These are phyloP conservation scores for Archivesica marissinica DNA, from an alignment of 1,140 invertebrate species.

Conservation along the genomic window DNA sequence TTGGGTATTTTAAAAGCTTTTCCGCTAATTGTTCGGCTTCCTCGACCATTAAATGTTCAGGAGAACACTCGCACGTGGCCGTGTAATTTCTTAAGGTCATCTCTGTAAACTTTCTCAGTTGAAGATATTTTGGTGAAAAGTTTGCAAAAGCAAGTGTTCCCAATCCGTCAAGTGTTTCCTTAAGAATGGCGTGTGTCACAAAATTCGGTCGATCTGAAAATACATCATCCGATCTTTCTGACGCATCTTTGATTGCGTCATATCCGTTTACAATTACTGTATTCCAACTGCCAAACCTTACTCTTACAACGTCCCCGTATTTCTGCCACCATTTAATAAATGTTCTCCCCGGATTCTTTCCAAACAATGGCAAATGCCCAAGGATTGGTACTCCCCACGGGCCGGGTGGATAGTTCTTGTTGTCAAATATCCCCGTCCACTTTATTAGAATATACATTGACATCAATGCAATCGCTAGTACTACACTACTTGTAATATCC, in stretches of 20 bases:
- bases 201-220: slow-evolving; percentile 27
- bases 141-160: background rate
- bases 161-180: background rate
- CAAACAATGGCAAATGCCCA: slow-evolving; percentile 51
- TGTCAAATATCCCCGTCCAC: background rate
- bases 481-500: too few species aligned
- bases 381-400: slow-evolving; percentile 58
- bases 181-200: background rate
- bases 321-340: slow-evolving; percentile 18
- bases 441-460: too few species aligned
- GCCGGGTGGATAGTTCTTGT: slow-evolving; percentile 24
- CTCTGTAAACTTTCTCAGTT: background rate
- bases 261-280: slow-evolving; percentile 46
- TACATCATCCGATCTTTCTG: slow-evolving; percentile 5
- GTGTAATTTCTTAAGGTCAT: background rate
- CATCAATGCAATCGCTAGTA: too few species aligned
- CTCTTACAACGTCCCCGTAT: slow-evolving; percentile 49
- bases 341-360: slow-evolving; percentile 11
- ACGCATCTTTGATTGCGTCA: background rate
- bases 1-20: background rate
- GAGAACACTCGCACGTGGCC: background rate
- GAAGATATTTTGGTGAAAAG: background rate
- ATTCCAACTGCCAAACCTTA: slow-evolving; percentile 51
- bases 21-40: background rate
- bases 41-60: background rate